Base-by-base conservation (phyloP, 2,888 invertebrate genomes). In the Phania funesta region DNA sequence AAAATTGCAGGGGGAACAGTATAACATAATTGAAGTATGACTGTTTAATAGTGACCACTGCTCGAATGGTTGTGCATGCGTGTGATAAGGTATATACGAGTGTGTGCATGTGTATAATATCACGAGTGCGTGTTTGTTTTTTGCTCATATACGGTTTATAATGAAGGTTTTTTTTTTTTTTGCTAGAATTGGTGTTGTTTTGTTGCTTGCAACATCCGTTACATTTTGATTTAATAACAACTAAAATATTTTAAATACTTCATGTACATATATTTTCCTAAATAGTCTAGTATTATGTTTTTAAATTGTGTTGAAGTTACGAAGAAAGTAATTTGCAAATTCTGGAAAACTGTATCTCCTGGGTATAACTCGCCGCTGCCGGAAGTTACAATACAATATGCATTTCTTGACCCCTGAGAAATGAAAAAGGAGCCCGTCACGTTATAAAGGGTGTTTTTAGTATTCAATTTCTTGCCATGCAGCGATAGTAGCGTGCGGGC, bases 141-240 rank as follows among this genome's bases (percentile, higher is more conserved):
- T 50, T 70, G 41, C 22, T 16, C 16, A 35, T 68, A 68, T 74
- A 73, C 77, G 46, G 56, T 52, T 60, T 68, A 20, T 11, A 50
- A 22, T 67, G 77, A 78, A 82, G 82, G 74, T 65, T 75, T 73
- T 65, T 54, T 64, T 46, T 26, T 32, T 0, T 18, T 48, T 22
- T 48, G 20, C 58, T 62, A 70, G 48, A 41, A 80, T 60, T 48
- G 29, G 13, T 64, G 48, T 62, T 41, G 26, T 77, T 65, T 44
- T 60, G 22, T 44, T 62, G 29, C 18, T 35, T 18, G 5, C 65
- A 64, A 82, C 74, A 82, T 82, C 82, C 82, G 82, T 78, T 82
- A 82, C 52, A 74, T 74, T 74, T 77, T 64, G 32, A 20, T 50
- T 76, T 50, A 38, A 11, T 65, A 0, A 20, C 11, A 41, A 48